Conservation (phyloP, 2,113 vertebrate genomes). For the Danio rerio region DNA sequence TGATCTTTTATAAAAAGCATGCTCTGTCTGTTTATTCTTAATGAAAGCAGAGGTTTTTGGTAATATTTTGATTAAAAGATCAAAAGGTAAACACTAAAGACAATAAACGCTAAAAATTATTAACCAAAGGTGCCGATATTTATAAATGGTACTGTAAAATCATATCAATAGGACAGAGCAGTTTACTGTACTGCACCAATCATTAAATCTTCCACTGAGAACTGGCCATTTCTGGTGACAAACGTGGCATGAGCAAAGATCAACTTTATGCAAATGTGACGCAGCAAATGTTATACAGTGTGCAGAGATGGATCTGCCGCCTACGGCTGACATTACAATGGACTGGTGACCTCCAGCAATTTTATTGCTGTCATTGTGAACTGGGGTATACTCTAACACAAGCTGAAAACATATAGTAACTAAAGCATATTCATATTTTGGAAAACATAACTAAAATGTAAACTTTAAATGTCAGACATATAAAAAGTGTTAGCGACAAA, state of each 20-base stretch:
- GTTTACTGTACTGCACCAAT: not conserved
- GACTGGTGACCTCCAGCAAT: not conserved
- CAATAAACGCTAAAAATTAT: too few species aligned
- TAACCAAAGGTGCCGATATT: too few species aligned
- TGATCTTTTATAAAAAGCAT: too few species aligned
- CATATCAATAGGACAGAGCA: not conserved
- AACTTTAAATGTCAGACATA: not conserved
- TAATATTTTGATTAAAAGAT: too few species aligned
- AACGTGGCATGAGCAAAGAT: not conserved
- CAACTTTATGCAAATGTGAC: slow-evolving; percentile 4
- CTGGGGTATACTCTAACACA: not conserved
- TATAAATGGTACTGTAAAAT: not conserved
- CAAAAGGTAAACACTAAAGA: too few species aligned
- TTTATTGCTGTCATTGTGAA: slow-evolving; percentile 2
- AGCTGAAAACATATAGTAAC: not conserved
- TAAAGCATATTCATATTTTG: not conserved
- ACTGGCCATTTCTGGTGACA: not conserved
- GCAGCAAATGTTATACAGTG: not conserved
- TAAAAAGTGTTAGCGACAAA: slow-evolving; percentile 12
- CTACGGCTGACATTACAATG: not conserved
- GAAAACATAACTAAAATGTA: too few species aligned
- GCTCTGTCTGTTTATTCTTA: too few species aligned
- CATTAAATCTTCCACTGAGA: slow-evolving; percentile 7
- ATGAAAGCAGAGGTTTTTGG: too few species aligned
- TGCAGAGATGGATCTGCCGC: not conserved